Evolutionary conservation across 2,888 invertebrate species (phyloP).

Genomic region (Herminia tarsipennalis): DNA sequence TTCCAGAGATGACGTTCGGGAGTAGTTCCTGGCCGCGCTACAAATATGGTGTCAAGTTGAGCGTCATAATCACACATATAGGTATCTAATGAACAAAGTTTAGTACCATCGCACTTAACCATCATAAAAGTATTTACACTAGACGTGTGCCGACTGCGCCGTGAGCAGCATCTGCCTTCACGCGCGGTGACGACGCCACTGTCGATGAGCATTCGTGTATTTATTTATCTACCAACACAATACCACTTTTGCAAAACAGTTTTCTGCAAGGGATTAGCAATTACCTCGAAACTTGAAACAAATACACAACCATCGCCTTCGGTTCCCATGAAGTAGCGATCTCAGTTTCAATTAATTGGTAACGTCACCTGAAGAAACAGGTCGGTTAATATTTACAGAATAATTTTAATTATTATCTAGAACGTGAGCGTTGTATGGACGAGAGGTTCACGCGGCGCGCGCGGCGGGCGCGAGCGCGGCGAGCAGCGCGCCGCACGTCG

Average conservation of each 20-base stretch:
- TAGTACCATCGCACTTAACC: conserved; percentile 1
- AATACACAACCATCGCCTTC: neutral
- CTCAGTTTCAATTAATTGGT: neutral
- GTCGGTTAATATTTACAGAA: conserved; percentile 17
- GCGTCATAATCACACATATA: no score
- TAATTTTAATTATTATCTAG: conserved; percentile 5
- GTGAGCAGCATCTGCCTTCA: conserved; percentile 13
- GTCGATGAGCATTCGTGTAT: conserved; percentile 1
- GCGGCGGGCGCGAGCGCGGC: conserved; percentile 11
- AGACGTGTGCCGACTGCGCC: conserved; percentile 7
- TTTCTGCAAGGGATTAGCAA: neutral
- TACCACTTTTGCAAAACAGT: conserved; percentile 1
- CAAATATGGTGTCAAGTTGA: no score
- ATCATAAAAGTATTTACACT: conserved; percentile 18
- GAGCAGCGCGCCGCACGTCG: conserved; percentile 7
- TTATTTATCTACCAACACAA: conserved; percentile 2
- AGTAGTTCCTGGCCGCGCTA: no score
- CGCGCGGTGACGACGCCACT: conserved; percentile 1
- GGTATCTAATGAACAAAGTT: conserved; percentile 8
- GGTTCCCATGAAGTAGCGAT: neutral
- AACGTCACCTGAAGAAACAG: neutral
- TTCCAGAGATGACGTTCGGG: neutral
- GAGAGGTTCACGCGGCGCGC: conserved; percentile 14
- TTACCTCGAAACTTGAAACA: neutral
- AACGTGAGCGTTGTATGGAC: conserved; percentile 13